Base-by-base conservation (phyloP, 2,888 invertebrate genomes). In the Furcula furcula region DNA sequence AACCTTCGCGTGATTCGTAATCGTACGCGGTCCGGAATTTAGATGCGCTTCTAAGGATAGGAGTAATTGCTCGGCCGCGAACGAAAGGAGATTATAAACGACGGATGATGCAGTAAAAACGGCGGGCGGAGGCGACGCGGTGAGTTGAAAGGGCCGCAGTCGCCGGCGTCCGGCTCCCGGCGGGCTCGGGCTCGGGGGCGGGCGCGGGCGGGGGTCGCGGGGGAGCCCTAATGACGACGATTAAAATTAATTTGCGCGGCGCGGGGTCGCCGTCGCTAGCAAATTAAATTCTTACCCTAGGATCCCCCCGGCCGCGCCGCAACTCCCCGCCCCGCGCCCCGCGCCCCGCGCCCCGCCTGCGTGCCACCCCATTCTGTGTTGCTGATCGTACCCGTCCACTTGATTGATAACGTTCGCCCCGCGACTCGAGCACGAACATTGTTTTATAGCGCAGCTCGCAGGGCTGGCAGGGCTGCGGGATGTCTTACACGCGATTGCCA, bases 201-300 rank as follows among this genome's bases (percentile, higher is more conserved):
- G 26, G 29, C 28, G 21, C 25, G 42, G 18, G 43, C 19, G 34
- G 40, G 40, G 40, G 64, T 61, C 51, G 57, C 29, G 31, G 28
- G 29, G 6, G 40, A 40, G 40, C 46, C 58, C 71, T 86, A 85
- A 86, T 86, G 81, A 82, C 76, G 72, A 50, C 79, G 80, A 86
- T 86, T 85, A 85, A 84, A 84, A 85, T 85, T 82, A 85, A 86
- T 86, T 84, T 76, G 78, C 72, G 66, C 76, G 58, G 21, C 6
- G 60, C 52, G 55, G 53, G 53, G 55, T 29, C 29, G 20, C 28
- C 31, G 15, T 7, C 58, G 54, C 64, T 65, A 66, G 70, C 77
- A 77, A 82, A 84, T 83, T 80, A 80, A 80, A 85, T 82, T 81
- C 80, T 74, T 76, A 65, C 44, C 60, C 55, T 53, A 65, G 65